Conservation (phyloP, 1,140 invertebrate genomes). For the Argopecten irradians region DNA sequence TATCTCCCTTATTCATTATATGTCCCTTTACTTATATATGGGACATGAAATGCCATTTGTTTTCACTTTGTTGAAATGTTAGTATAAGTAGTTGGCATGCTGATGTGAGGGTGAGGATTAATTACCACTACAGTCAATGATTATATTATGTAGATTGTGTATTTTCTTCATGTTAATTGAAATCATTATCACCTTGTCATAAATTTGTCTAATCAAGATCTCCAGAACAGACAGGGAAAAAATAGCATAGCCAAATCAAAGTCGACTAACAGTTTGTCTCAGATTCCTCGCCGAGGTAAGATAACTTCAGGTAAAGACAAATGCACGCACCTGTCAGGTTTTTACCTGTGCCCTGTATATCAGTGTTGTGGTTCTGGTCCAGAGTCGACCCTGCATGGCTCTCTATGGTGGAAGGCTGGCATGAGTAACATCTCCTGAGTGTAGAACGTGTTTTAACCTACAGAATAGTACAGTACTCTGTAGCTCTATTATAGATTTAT, state of each 20-base stretch:
- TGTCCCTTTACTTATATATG: too few species aligned
- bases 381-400: neutral
- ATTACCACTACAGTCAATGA: neutral
- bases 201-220: slow-evolving; percentile 34
- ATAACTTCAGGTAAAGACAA: neutral
- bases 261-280: slow-evolving; percentile 62
- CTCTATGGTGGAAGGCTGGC: neutral
- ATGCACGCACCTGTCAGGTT: slow-evolving; percentile 4
- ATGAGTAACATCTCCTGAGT: too few species aligned
- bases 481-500: too few species aligned
- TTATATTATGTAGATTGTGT: slow-evolving; percentile 26
- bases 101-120: neutral
- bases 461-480: too few species aligned
- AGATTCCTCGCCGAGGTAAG: slow-evolving; percentile 66
- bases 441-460: too few species aligned
- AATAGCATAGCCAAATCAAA: slow-evolving; percentile 62
- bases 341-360: neutral
- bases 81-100: neutral
- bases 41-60: too few species aligned
- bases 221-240: slow-evolving; percentile 32
- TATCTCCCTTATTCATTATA: neutral
- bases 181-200: slow-evolving; percentile 1
- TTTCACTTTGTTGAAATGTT: neutral
- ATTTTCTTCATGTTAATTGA: slow-evolving; percentile 3
- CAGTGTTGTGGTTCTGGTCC: neutral